Evolutionary conservation across 2,888 invertebrate species (phyloP).

Genomic region (Metacarcinus magister): DNA sequence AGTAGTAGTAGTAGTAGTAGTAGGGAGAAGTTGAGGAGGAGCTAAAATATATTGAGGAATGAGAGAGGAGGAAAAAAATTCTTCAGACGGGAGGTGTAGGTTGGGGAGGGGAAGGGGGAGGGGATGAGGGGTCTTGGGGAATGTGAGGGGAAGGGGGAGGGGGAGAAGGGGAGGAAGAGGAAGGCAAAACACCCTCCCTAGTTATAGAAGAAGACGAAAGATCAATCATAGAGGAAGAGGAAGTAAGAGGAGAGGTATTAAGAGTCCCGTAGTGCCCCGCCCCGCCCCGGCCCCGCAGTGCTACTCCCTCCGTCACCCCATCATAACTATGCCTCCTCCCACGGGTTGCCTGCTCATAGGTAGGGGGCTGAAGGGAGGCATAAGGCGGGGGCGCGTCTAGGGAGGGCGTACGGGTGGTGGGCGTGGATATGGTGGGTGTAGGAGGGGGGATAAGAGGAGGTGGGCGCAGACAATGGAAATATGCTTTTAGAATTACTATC

Average conservation of each 20-base stretch:
- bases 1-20: not conserved
- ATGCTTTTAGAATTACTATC: not conserved
- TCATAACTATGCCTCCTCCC: not conserved
- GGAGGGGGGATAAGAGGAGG: not conserved
- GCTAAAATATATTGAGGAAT: too few relatives aligned
- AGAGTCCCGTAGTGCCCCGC: not conserved
- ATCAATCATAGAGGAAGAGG: not conserved
- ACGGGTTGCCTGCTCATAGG: constrained; percentile 67
- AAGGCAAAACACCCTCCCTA: too few relatives aligned
- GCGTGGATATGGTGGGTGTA: not conserved
- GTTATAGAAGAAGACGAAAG: not conserved
- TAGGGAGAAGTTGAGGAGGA: not conserved
- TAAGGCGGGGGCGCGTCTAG: constrained; percentile 74
- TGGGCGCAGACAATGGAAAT: not conserved
- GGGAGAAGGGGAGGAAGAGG: not conserved
- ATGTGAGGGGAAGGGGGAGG: not conserved
- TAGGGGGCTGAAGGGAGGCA: constrained; percentile 60
- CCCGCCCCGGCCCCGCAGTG: not conserved
- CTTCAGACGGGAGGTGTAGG: not conserved
- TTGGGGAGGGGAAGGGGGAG: not conserved
- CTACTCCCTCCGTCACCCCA: not conserved
- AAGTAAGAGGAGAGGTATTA: not conserved
- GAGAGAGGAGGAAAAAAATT: not conserved
- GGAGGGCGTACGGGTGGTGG: not conserved
- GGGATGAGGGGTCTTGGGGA: not conserved